Evolutionary conservation across 2,113 vertebrate genomes (phyloP), one percentile per base, ranked within the genome.

Genomic region (Oxyruncus cristatus): DNA sequence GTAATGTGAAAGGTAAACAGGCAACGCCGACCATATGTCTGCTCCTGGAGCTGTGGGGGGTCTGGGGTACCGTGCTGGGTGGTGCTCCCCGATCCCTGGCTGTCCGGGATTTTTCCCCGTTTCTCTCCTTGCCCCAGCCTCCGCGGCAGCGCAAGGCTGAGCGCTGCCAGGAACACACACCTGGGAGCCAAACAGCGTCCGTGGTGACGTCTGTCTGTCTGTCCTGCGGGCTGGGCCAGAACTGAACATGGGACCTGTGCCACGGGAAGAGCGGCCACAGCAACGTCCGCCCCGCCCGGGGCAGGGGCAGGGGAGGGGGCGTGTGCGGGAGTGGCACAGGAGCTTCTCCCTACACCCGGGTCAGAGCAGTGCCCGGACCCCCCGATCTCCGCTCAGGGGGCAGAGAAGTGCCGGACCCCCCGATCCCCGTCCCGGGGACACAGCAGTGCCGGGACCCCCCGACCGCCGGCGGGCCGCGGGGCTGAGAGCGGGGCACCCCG

Each of bases 1-100:
- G 30, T 20, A 18, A n/a, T 0, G 0, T 35, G 56, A 61, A 35
- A 65, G 10, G 50, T 65, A 32, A 81, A 71, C 1, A 80, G 42
- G 26, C 18, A 22, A 27, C 0, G 1, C 0, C 50, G 83, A 18
- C 30, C 9, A 0, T 18, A 2, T 9, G 41, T 19, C 77, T 35
- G 14, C 44, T 67, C 2, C 20, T 15, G 52, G 49, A n/a, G 61
- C 32, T 49, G 66, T n/a, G 20, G 4, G 37, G 6, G 42, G 35
- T 14, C 16, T 2, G 20, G 27, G 26, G 27, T 23, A 71, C 39
- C 16, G 55, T 8, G 2, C 17, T 21, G 3, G 3, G 21, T 18
- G 47, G 5, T 4, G 33, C 24, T 20, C 23, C 4, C 1, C 4
- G 53, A 8, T 47, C 19, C 33, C 35, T 19, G 24, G 37, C 27